Evolutionary conservation across 1,140 invertebrate genomes (phyloP).

Genomic region (Leptinotarsa defecta): DNA sequence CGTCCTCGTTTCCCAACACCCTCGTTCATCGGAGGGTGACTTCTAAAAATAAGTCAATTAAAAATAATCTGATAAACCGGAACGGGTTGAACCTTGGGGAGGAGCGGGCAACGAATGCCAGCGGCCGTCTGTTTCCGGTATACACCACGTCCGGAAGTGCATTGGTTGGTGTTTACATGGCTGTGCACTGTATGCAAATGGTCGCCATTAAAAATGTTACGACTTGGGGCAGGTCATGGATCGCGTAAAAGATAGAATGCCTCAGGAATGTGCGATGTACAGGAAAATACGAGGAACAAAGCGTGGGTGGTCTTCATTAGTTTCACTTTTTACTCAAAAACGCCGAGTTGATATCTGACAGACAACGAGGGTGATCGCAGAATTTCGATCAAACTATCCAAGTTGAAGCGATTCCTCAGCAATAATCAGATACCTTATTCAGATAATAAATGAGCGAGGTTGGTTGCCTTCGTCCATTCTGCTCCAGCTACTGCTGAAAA

Average conservation of each 20-base stretch:
- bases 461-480: too few species aligned
- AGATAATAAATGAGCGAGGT: too few species aligned
- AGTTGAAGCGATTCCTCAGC: too few species aligned
- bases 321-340: too few species aligned
- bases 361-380: too few species aligned
- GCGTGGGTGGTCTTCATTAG: too few species aligned
- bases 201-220: slow-evolving; percentile 44
- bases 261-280: background rate
- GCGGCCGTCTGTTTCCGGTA: slow-evolving; percentile 47
- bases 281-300: too few species aligned
- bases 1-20: background rate
- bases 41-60: slow-evolving; percentile 26
- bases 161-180: slow-evolving; percentile 49
- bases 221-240: slow-evolving; percentile 17
- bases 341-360: too few species aligned
- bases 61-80: slow-evolving; percentile 20
- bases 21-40: slow-evolving; percentile 1
- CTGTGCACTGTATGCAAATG: slow-evolving; percentile 49
- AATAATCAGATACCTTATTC: too few species aligned
- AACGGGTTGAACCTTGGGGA: slow-evolving; percentile 14
- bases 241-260: background rate
- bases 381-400: too few species aligned
- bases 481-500: too few species aligned
- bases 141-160: slow-evolving; percentile 49
- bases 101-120: slow-evolving; percentile 38